Percentiles rank a stretch among this genome's conserved stretches.
Evolutionary conservation across 1,140 invertebrate species (phyloP).

Genomic region (Philopotamus ludificatus): DNA sequence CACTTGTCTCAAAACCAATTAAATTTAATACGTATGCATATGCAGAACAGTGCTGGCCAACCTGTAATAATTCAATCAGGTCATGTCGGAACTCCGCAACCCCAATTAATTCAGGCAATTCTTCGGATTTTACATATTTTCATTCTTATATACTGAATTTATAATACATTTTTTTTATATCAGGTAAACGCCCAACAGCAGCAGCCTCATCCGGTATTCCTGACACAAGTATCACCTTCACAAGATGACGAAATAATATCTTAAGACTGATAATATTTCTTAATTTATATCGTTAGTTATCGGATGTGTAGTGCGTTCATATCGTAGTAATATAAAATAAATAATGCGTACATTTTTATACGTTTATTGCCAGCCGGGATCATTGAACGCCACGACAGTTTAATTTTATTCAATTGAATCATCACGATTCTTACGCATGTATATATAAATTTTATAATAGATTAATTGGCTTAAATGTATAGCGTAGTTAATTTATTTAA

Average conservation of each 20-base stretch:
- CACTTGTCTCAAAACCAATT: slow-evolving; percentile 31
- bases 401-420: too few relatives aligned
- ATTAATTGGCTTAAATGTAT: too few relatives aligned
- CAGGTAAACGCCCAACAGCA: slow-evolving; percentile 23
- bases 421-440: too few relatives aligned
- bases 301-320: too few relatives aligned
- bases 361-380: too few relatives aligned
- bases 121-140: background rate
- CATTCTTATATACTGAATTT: background rate
- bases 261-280: background rate
- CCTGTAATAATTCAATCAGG: slow-evolving; percentile 51
- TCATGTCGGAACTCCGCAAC: slow-evolving; percentile 47
- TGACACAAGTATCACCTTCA: slow-evolving; percentile 22
- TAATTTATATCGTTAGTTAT: too few relatives aligned
- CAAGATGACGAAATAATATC: slow-evolving; percentile 15
- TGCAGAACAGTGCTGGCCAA: slow-evolving; percentile 66
- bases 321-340: too few relatives aligned
- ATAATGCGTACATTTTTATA: too few relatives aligned
- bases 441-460: too few relatives aligned
- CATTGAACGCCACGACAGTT: too few relatives aligned
- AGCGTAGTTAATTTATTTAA: too few relatives aligned
- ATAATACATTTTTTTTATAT: slow-evolving; percentile 3
- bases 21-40: slow-evolving; percentile 57
- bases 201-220: slow-evolving; percentile 25
- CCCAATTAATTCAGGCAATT: slow-evolving; percentile 51